Conservation (phyloP, 2,888 invertebrate genomes). For the Orchestes rusci region DNA sequence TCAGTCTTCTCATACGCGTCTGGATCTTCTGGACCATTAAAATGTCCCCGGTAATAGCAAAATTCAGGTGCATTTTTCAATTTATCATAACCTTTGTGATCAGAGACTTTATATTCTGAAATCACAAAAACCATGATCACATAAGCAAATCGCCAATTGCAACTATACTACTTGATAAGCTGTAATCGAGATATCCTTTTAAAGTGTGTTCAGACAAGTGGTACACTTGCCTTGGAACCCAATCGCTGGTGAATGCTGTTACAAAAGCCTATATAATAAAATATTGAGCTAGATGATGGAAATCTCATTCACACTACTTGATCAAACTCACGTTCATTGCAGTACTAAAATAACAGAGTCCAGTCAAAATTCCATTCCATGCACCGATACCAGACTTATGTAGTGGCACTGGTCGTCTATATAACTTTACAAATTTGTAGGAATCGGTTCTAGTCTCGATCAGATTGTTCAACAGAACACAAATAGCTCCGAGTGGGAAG, state of each 20-base stretch:
- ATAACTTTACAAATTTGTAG: conserved; percentile 28
- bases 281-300: conserved; percentile 5
- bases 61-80: conserved; percentile 3
- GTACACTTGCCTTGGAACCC: conserved; percentile 31
- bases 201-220: background rate
- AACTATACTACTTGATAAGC: conserved; percentile 31
- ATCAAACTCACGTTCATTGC: conserved; percentile 36
- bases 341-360: conserved; percentile 32
- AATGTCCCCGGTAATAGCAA: conserved; percentile 11
- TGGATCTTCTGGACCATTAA: conserved; percentile 3
- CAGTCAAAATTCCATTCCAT: conserved; percentile 34
- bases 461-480: conserved; percentile 55
- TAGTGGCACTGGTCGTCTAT: conserved; percentile 33
- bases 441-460: conserved; percentile 47
- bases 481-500: conserved; percentile 58
- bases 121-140: conserved; percentile 5
- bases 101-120: conserved; percentile 28
- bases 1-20: background rate
- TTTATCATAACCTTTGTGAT: conserved; percentile 18
- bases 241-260: conserved; percentile 34
- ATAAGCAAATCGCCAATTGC: no score
- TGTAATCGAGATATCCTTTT: conserved; percentile 30
- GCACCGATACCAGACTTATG: conserved; percentile 30
- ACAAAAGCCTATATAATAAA: conserved; percentile 31
- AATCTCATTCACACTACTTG: background rate